phyloP scores from a whole-genome alignment of 1,140 invertebrate genomes.

The Meloidogyne floridensis region DNA sequence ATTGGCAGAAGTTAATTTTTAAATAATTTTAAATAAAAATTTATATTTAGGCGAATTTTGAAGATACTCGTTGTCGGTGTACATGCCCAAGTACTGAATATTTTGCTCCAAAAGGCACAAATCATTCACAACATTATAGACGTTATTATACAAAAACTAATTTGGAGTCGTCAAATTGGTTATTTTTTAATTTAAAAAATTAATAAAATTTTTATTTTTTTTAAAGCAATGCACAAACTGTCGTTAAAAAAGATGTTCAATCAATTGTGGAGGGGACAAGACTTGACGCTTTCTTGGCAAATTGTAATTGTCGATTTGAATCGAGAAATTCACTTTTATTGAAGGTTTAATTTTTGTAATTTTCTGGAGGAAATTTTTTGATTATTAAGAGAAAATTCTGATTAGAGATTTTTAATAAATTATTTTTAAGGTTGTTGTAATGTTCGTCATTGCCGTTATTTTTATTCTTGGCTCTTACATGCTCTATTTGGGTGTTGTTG shows the following conservation, averaged over 20 bases:
- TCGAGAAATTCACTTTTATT: constrained; percentile 91
- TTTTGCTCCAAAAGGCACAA: constrained; percentile 76
- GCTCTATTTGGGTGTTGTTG: constrained; percentile 92
- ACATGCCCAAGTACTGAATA: constrained; percentile 77
- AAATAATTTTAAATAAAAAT: neutral
- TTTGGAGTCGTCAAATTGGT: constrained; percentile 54
- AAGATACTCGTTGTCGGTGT: constrained; percentile 85
- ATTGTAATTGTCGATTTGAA: constrained; percentile 94
- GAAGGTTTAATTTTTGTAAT: constrained; percentile 73
- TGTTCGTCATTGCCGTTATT: constrained; percentile 96
- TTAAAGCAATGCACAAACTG: constrained; percentile 84
- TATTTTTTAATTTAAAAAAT: constrained; percentile 10
- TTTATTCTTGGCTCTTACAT: constrained; percentile 93
- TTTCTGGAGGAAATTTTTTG: too few relatives aligned
- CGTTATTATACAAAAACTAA: constrained; percentile 65
- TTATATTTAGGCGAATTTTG: constrained; percentile 72
- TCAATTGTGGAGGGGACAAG: constrained; percentile 75
- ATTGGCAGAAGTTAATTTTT: neutral
- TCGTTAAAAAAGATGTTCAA: constrained; percentile 78
- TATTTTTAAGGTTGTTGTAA: constrained; percentile 83
- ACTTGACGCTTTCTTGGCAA: constrained; percentile 84
- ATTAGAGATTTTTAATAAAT: neutral
- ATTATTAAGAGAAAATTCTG: neutral
- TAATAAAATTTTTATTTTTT: constrained; percentile 48
- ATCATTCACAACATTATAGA: constrained; percentile 73